These are phyloP conservation scores for Geotrupes spiniger DNA, from an alignment of 2,888 invertebrate species.

Conservation along the genomic window DNA sequence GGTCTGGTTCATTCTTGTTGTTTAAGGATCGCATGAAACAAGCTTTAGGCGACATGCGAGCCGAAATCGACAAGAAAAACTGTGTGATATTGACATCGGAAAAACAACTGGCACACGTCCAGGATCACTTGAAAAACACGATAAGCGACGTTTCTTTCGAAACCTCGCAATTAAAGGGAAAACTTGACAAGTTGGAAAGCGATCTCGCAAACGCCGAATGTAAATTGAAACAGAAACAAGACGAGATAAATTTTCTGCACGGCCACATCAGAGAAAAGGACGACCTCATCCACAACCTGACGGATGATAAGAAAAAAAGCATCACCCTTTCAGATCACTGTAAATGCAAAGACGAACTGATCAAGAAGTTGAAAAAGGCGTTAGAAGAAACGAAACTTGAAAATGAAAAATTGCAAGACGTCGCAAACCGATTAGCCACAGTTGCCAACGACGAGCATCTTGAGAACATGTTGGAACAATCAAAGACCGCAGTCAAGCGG, in stretches of 20 bases:
- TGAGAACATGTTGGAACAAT: slow-evolving; percentile 39
- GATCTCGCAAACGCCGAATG: slow-evolving; percentile 14
- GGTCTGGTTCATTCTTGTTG: slow-evolving; percentile 8
- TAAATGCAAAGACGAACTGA: slow-evolving; percentile 21
- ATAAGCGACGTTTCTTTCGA: slow-evolving; percentile 40
- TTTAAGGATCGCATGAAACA: slow-evolving; percentile 40
- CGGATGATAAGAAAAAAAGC: slow-evolving; percentile 11
- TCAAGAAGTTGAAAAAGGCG: slow-evolving; percentile 22
- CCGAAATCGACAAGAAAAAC: slow-evolving; percentile 43
- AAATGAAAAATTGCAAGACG: slow-evolving; percentile 21
- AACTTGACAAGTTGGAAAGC: slow-evolving; percentile 31
- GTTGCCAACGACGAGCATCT: slow-evolving; percentile 35
- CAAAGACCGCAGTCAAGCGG: slow-evolving; percentile 40
- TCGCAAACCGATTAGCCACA: slow-evolving; percentile 20
- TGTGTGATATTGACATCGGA: slow-evolving; percentile 39
- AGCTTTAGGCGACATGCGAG: slow-evolving; percentile 38
- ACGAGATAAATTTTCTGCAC: slow-evolving; percentile 19
- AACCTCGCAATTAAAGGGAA: slow-evolving; percentile 34
- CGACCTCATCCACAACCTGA: slow-evolving; percentile 11
- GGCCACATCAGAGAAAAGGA: slow-evolving; percentile 18
- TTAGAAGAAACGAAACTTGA: slow-evolving; percentile 25
- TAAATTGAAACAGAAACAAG: slow-evolving; percentile 19
- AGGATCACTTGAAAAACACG: slow-evolving; percentile 39
- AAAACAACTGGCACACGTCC: slow-evolving; percentile 40
- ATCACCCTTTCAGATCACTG: slow-evolving; percentile 2